These are phyloP conservation scores for Amiota mariae DNA, from an alignment of 2,888 invertebrate species.

Conservation along the genomic window DNA sequence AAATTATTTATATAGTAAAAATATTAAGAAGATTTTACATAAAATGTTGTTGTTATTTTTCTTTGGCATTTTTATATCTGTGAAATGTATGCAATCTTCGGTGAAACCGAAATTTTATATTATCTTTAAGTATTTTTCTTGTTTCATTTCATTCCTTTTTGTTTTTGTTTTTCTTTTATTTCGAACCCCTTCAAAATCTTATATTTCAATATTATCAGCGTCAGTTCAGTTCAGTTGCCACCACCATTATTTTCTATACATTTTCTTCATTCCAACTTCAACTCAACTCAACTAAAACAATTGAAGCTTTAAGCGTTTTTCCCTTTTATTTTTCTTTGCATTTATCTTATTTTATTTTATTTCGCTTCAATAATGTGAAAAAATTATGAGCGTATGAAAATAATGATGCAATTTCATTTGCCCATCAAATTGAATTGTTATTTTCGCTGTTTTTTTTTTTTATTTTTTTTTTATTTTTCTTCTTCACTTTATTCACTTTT, in stretches of 20 bases:
- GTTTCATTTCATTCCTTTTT: not conserved
- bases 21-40: no score
- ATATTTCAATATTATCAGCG: no score
- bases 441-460: no score
- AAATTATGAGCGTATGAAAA: slow-evolving; percentile 27
- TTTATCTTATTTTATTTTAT: slow-evolving; percentile 1
- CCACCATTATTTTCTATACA: not conserved
- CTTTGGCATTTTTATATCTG: no score
- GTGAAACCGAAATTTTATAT: no score
- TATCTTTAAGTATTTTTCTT: not conserved
- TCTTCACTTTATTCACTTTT: no score
- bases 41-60: no score
- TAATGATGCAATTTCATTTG: slow-evolving; percentile 23
- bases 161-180: not conserved
- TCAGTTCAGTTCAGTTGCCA: not conserved
- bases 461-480: no score
- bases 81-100: no score
- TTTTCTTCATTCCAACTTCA: not conserved
- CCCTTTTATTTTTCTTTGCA: not conserved
- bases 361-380: slow-evolving; percentile 24
- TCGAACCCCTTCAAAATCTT: no score
- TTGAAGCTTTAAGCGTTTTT: slow-evolving; percentile 3
- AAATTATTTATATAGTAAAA: no score
- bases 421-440: not conserved
- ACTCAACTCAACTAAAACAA: not conserved